Evolutionary conservation across 1,140 invertebrate species (phyloP).

Genomic region (Drosophila cardini): DNA sequence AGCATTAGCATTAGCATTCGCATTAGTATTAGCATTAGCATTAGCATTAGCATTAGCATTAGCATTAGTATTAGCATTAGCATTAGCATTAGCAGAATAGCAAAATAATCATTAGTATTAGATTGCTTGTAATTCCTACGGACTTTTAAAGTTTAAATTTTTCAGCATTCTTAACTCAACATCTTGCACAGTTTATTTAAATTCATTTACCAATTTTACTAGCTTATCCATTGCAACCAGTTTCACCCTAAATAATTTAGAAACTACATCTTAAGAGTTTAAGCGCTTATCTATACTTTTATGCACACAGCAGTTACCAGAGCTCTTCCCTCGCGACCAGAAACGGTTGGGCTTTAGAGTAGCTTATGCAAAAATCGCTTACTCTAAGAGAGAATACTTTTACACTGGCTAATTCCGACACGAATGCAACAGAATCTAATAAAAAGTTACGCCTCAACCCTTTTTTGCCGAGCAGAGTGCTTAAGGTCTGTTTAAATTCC

Average conservation of each 20-base stretch:
- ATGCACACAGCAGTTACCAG: not conserved
- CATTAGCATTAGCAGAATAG: not conserved
- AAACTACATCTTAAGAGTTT: not conserved
- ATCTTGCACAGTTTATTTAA: not conserved
- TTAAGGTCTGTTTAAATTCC: constrained; percentile 20
- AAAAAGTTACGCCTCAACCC: constrained; percentile 34
- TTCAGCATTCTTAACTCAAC: too few species aligned
- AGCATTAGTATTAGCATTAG: not conserved
- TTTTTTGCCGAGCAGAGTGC: constrained; percentile 19
- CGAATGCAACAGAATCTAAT: constrained; percentile 31
- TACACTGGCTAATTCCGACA: constrained; percentile 11
- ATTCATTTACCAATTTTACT: constrained; percentile 5
- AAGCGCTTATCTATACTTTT: not conserved
- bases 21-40: not conserved
- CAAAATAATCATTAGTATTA: not conserved
- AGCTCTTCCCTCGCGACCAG: not conserved
- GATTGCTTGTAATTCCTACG: too few species aligned
- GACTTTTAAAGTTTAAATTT: too few species aligned
- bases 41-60: not conserved
- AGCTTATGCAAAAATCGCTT: constrained; percentile 37
- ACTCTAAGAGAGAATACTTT: constrained; percentile 7
- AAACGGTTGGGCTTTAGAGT: not conserved
- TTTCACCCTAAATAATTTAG: constrained; percentile 5
- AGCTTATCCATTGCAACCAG: not conserved
- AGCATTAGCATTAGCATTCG: not conserved